These are phyloP conservation scores for Ctenoplectra terminalis DNA, from an alignment of 1,140 invertebrate genomes.

Conservation along the genomic window DNA sequence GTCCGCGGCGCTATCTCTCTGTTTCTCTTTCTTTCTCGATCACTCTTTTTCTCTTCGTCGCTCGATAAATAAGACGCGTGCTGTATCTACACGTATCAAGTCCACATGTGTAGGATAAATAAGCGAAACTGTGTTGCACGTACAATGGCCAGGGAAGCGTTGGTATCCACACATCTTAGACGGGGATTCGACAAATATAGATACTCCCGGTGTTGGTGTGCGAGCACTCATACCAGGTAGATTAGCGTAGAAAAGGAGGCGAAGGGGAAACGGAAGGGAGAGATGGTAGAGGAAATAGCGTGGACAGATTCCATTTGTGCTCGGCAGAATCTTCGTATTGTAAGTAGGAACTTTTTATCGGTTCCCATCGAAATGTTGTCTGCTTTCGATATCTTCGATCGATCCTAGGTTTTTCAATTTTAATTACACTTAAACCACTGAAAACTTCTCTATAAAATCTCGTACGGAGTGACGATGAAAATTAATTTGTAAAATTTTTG, in stretches of 20 bases:
- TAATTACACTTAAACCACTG: not conserved
- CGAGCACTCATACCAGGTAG: constrained; percentile 29
- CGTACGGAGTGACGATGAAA: not conserved
- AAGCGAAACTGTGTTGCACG: constrained; percentile 37
- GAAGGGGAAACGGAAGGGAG: constrained; percentile 40
- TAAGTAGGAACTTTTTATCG: not conserved
- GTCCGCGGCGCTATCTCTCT: constrained; percentile 28
- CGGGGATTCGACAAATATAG: constrained; percentile 42
- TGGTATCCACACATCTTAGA: constrained; percentile 22
- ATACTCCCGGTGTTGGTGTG: constrained; percentile 11
- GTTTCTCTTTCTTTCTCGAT: constrained; percentile 19
- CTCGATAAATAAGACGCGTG: constrained; percentile 55
- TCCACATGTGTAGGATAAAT: constrained; percentile 44
- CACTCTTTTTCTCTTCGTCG: not conserved
- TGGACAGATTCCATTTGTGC: constrained; percentile 54
- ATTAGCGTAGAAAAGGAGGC: constrained; percentile 41
- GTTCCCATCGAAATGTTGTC: not conserved
- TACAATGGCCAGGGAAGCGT: constrained; percentile 12
- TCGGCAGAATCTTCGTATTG: constrained; percentile 32
- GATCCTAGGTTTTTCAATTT: not conserved
- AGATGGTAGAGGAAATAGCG: constrained; percentile 54
- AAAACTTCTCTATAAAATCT: not conserved
- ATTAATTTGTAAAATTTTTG: not conserved
- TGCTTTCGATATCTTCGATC: not conserved
- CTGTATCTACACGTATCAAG: constrained; percentile 35